Percentiles rank a stretch among this genome's conserved stretches.
Conservation (phyloP, 2,888 invertebrate genomes). For the Synergus japonicus region DNA sequence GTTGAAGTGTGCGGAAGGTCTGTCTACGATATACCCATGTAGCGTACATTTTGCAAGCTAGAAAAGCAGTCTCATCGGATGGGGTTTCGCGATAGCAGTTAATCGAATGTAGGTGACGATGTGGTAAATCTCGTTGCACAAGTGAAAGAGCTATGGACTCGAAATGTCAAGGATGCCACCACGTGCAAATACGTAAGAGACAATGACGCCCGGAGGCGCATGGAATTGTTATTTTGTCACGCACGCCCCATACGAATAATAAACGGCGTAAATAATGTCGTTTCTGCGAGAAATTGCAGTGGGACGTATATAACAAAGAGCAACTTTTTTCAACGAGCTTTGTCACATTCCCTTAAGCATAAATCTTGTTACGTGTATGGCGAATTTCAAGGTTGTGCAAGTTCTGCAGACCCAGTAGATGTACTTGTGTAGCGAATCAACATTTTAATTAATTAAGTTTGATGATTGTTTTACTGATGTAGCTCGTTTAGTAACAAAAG, state of each 20-base stretch:
- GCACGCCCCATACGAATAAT: constrained; percentile 11
- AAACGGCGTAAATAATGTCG: constrained; percentile 21
- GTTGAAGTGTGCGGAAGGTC: constrained; percentile 21
- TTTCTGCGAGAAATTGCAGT: neutral
- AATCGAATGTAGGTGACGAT: constrained; percentile 65
- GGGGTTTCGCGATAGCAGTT: constrained; percentile 59
- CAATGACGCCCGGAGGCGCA: constrained; percentile 48
- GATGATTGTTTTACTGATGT: neutral
- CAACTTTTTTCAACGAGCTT: neutral
- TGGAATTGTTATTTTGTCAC: constrained; percentile 40
- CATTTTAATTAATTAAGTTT: neutral
- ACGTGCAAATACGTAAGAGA: constrained; percentile 52
- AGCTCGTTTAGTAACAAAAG: neutral
- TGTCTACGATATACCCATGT: constrained; percentile 15
- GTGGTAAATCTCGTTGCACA: constrained; percentile 66
- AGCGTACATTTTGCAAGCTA: constrained; percentile 25
- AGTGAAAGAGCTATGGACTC: constrained; percentile 68
- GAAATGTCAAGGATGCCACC: constrained; percentile 71
- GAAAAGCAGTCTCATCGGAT: constrained; percentile 42
- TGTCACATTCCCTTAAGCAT: neutral
- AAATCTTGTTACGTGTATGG: neutral
- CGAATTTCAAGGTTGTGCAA: neutral
- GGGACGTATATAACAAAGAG: neutral
- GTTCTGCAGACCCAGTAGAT: neutral
- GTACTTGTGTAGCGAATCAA: neutral